These are phyloP conservation scores for Archaeoteleia sp. DNA, from an alignment of 2,888 invertebrate genomes.

Conservation along the genomic window DNA sequence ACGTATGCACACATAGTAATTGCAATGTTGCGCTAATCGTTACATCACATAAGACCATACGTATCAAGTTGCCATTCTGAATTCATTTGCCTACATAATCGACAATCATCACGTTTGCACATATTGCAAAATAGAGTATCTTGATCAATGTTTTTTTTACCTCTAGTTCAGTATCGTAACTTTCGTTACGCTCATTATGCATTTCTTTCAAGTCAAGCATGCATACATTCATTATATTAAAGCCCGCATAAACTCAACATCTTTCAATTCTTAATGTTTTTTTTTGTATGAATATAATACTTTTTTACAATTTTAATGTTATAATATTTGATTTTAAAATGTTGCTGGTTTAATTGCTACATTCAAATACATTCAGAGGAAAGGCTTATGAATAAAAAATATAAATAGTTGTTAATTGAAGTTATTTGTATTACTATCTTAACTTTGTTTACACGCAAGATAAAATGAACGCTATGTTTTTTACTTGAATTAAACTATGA, in stretches of 20 bases:
- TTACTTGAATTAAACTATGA: too few relatives aligned
- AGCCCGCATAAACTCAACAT: conserved; percentile 4
- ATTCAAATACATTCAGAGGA: too few relatives aligned
- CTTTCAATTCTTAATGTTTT: too few relatives aligned
- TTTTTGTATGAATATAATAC: too few relatives aligned
- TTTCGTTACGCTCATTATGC: conserved; percentile 30
- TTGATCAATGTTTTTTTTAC: conserved; percentile 42
- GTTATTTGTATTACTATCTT: too few relatives aligned
- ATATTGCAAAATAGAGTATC: conserved; percentile 31
- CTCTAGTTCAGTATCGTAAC: conserved; percentile 33
- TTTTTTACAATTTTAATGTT: too few relatives aligned
- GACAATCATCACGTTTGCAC: conserved; percentile 24
- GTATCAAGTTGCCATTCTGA: conserved; percentile 30
- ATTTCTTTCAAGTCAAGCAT: conserved; percentile 18
- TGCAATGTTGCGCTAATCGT: conserved; percentile 33
- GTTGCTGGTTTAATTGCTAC: too few relatives aligned
- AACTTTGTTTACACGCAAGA: too few relatives aligned
- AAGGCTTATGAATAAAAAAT: too few relatives aligned
- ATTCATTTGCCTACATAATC: conserved; percentile 46
- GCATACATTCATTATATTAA: conserved; percentile 16
- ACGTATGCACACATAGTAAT: conserved; percentile 30
- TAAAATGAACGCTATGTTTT: too few relatives aligned
- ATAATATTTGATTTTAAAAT: too few relatives aligned
- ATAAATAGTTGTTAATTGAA: too few relatives aligned
- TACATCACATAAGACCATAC: conserved; percentile 34